Base-by-base conservation (phyloP, 2,888 invertebrate species). In the Barypeithes pellucidus region DNA sequence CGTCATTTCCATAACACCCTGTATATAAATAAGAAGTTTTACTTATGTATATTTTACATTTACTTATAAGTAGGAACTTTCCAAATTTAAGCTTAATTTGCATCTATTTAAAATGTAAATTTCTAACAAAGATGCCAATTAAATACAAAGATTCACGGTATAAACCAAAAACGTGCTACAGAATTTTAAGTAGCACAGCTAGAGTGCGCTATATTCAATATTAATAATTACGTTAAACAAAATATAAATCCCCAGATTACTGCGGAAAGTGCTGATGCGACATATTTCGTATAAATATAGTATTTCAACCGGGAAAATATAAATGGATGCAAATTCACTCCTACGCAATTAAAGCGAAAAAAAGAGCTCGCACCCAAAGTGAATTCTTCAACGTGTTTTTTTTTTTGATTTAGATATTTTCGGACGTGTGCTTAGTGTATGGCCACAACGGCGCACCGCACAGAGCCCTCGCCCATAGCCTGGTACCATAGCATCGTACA, bases 191-290 rank as follows among this genome's bases (percentile, higher is more conserved):
- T 29, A 24, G 43, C 45, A 9, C 7, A 16, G 24, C 43, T 57
- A 24, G 2, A 33, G 54, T 57, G 54, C 33, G 16, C 43, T 24
- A 14, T 24, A 61, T 43, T 43, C 61, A 24, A 43, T 43, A 43
- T 61, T 61, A 11, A 61, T 61, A 61, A 61, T 61, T 11, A 43
- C 43, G 12, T 61, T 45, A 61, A 43, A 61, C 45, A 61, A 61
- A 39, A 61, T 29, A 61, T 61, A 61, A 61, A 43, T 61, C 43
- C 24, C 24, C 16, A 7, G 22, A 43, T 45, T 45, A 12, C 29
- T 11, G 24, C 1, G 14, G 14, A 24, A 61, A 45, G 45, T 61
- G 45, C 45, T 14, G 29, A 11, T 9, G 14, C n/a, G 24, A 24
- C 45, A 45, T 4, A 41, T 43, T n/a, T 16, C 11, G 8, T n/a